Evolutionary conservation across 2,888 invertebrate species (phyloP), one percentile per base, ranked within the genome.

Genomic region (Drosophila rubida): DNA sequence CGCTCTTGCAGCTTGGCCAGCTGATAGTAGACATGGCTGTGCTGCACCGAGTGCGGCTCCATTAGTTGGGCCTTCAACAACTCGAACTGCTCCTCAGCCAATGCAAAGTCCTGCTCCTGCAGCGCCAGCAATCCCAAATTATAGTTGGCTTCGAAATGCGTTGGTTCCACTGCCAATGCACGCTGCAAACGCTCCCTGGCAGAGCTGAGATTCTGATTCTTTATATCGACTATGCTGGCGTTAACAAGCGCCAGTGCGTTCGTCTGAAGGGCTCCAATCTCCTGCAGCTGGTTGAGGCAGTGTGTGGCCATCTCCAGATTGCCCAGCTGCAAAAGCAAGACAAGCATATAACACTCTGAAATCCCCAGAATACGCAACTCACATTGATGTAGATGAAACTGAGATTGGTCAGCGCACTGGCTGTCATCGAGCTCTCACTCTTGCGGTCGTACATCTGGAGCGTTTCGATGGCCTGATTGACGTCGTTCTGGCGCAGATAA

Each of bases 361-460:
- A n/a, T n/a, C n/a, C n/a, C n/a, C n/a, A n/a, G n/a, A n/a, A n/a
- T n/a, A n/a, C n/a, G n/a, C n/a, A 3, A 68, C 89, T 89, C 64
- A 90, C 91, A 63, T 90, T 90, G n/a, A 91, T 87, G 49, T 91
- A 96, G 74, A 98, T 94, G 90, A 98, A 97, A 35, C 96, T 95
- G 39, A 98, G 93, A 93, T 98, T 97, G 27, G 95, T 96, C 2
- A 96, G 94, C 0, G 97, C 97, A 32, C 96, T 96, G 75, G 95
- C 95, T 2, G 96, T 96, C 60, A 97, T 95, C 90, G 96, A 96
- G 54, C 88, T 89, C 14, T 95, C 95, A 55, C 96, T 96, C 79
- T 96, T 96, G 89, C 96, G 96, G 90, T 97, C 97, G 89, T 97
- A 97, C 68, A 95, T 95, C 90, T 96, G 96, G 54, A 98, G 92